Percentiles rank a stretch among this genome's conserved stretches.
Conservation (phyloP, 1,140 invertebrate species). For the Augochlora pura region DNA sequence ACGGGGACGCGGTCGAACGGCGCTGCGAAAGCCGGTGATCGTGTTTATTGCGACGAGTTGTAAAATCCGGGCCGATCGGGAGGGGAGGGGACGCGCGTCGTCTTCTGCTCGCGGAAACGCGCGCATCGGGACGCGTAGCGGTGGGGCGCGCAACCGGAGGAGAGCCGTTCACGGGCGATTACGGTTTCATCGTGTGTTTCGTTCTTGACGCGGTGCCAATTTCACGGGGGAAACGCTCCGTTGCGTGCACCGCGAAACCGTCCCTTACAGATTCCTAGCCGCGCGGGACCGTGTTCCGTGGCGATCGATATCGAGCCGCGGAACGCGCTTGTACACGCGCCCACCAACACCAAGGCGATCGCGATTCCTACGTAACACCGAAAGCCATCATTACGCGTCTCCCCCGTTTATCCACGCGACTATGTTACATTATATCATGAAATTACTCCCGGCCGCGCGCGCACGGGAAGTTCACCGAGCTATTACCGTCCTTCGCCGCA, state of each 20-base stretch:
- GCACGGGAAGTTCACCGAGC: background rate
- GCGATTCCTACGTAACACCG: conserved; percentile 3
- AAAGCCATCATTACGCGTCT: conserved; percentile 23
- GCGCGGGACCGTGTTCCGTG: background rate
- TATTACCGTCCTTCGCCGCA: background rate
- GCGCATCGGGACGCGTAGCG: background rate
- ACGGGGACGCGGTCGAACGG: background rate
- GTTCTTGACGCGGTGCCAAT: background rate
- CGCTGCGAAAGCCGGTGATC: background rate
- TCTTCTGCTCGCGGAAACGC: background rate
- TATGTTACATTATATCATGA: conserved; percentile 12
- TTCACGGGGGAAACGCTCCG: background rate
- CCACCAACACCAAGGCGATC: no score
- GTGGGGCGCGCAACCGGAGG: background rate
- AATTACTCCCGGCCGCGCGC: background rate
- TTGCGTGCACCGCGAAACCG: conserved; percentile 4
- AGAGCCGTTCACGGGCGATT: background rate
- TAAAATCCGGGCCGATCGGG: background rate
- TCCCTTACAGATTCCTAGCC: background rate
- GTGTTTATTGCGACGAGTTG: background rate
- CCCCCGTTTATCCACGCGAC: background rate
- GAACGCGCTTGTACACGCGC: background rate
- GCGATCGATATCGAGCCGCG: conserved; percentile 35
- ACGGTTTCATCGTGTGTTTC: conserved; percentile 17
- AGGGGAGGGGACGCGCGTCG: no score